Evolutionary conservation across 23 tunicate genomes (phyloP).

Genomic region (Clavelina lepadiformis): DNA sequence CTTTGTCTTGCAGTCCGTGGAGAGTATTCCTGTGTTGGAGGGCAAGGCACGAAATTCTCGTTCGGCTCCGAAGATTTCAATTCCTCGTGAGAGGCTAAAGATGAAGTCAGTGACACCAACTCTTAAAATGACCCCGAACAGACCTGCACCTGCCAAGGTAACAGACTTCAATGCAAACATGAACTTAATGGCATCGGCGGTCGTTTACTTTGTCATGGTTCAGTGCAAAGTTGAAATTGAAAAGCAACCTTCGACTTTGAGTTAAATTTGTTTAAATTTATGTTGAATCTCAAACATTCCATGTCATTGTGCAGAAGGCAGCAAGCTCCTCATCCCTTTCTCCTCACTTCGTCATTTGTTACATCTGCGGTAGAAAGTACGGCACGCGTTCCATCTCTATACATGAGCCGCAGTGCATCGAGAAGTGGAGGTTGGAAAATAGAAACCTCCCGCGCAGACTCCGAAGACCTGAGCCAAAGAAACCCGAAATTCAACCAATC

Average conservation of each 20-base stretch:
- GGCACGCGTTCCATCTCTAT: conserved; percentile 70
- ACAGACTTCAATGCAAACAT: too few species aligned
- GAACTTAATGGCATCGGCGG: too few species aligned
- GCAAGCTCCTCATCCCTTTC: conserved; percentile 3
- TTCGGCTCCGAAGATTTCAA: too few species aligned
- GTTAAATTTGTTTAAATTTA: too few species aligned
- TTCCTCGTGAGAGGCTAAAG: conserved; percentile 9
- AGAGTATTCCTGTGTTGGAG: too few species aligned
- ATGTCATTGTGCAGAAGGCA: neutral
- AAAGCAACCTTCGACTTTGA: too few species aligned
- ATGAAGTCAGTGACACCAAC: conserved; percentile 37
- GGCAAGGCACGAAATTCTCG: too few species aligned
- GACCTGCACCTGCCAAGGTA: neutral
- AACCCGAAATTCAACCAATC: conserved; percentile 63
- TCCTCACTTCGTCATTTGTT: conserved; percentile 80
- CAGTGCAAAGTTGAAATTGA: too few species aligned
- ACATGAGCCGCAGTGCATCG: conserved; percentile 87
- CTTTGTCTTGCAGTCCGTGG: too few species aligned
- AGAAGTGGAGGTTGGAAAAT: conserved; percentile 75
- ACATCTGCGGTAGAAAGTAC: conserved; percentile 91
- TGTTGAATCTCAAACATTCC: neutral
- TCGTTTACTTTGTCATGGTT: too few species aligned
- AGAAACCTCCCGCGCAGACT: conserved; percentile 40
- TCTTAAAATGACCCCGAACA: neutral
- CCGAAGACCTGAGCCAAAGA: conserved; percentile 83